Evolutionary conservation across 2,888 invertebrate species (phyloP).

Genomic region (Alsophila aescularia): DNA sequence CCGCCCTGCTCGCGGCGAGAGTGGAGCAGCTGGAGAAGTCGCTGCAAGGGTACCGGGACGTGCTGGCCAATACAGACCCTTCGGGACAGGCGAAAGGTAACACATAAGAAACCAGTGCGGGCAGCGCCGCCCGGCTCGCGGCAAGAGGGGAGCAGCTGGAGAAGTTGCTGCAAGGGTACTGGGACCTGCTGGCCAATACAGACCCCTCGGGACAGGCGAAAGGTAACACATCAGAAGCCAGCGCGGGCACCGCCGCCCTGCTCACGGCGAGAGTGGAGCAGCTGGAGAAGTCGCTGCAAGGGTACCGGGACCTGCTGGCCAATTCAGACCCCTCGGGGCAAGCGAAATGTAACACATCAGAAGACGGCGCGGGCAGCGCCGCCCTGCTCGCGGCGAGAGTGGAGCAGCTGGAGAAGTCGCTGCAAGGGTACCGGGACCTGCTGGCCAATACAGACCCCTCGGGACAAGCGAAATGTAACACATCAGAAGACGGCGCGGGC

Average conservation of each 20-base stretch:
- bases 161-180: conserved; percentile 88
- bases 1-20: conserved; percentile 83
- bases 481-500: background rate
- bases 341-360: conserved; percentile 48
- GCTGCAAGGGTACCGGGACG: conserved; percentile 89
- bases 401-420: conserved; percentile 78
- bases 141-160: conserved; percentile 83
- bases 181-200: conserved; percentile 87
- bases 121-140: conserved; percentile 72
- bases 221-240: conserved; percentile 40
- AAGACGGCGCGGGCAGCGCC: conserved; percentile 35
- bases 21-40: conserved; percentile 90
- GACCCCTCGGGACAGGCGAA: conserved; percentile 83
- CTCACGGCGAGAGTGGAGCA: conserved; percentile 86
- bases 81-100: conserved; percentile 69
- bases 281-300: conserved; percentile 84
- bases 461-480: conserved; percentile 56
- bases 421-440: conserved; percentile 90
- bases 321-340: conserved; percentile 86
- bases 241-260: conserved; percentile 55
- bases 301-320: conserved; percentile 89
- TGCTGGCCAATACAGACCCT: conserved; percentile 87
- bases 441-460: conserved; percentile 87
- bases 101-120: background rate
- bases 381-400: conserved; percentile 86